Evolutionary conservation across 2,888 invertebrate genomes (phyloP).

Genomic region (Hypena proboscidalis): DNA sequence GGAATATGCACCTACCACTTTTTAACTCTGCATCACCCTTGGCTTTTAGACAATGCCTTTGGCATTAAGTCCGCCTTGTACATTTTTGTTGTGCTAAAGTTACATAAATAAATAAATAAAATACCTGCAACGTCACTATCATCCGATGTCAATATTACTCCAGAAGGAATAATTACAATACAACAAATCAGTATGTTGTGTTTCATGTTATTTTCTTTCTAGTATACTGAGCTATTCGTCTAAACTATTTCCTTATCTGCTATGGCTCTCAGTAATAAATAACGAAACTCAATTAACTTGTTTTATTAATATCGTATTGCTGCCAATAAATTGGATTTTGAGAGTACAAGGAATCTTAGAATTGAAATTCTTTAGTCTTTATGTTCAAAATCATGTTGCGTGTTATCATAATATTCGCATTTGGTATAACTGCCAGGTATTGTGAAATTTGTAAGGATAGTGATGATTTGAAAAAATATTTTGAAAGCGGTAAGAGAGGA

Average conservation of each 20-base stretch:
- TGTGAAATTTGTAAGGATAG: neutral
- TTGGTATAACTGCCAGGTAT: neutral
- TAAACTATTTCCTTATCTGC: conserved; percentile 25
- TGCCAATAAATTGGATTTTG: neutral
- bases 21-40: too few relatives aligned
- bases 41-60: too few relatives aligned
- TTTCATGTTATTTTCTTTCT: conserved; percentile 19
- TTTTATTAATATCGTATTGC: too few relatives aligned
- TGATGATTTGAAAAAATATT: conserved; percentile 19
- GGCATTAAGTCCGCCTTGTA: too few relatives aligned
- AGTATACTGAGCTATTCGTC: neutral
- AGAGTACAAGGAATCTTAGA: neutral
- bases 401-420: conserved; percentile 10
- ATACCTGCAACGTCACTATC: neutral
- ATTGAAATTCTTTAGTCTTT: too few relatives aligned
- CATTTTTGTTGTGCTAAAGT: too few relatives aligned
- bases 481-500: conserved; percentile 19
- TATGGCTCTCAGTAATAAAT: conserved; percentile 18
- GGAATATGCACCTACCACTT: too few relatives aligned
- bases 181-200: conserved; percentile 1
- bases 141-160: neutral
- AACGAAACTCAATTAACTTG: conserved; percentile 28
- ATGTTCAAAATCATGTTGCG: neutral
- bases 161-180: neutral
- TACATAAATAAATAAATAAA: too few relatives aligned